phyloP scores from a whole-genome alignment of 2,113 vertebrate species.

The Rhinolophus ferrumequinum region DNA sequence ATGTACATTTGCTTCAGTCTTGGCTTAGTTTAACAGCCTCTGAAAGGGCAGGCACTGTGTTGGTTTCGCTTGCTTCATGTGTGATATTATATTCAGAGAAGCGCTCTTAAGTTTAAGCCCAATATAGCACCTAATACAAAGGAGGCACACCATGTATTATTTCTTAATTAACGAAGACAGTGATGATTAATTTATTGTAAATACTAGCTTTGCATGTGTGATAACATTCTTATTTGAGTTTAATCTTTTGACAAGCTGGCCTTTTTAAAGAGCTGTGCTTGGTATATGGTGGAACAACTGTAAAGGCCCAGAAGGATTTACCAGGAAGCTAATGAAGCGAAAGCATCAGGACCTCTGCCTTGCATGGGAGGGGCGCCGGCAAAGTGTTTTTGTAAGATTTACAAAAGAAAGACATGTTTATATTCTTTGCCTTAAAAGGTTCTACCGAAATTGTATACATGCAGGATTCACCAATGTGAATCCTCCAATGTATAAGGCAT shows the following conservation, averaged over 20 bases:
- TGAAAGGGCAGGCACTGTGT: not conserved
- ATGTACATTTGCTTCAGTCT: not conserved
- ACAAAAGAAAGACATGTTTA: not conserved
- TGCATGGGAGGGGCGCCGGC: not conserved
- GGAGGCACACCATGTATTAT: not conserved
- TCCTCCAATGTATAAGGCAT: not conserved
- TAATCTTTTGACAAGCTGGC: not conserved
- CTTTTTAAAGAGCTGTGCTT: not conserved
- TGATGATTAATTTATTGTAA: conserved; percentile 7
- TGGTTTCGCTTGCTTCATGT: not conserved
- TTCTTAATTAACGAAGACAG: conserved; percentile 50
- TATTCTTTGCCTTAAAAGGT: not conserved
- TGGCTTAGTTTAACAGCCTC: not conserved
- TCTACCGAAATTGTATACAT: not conserved
- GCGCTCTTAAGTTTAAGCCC: not conserved
- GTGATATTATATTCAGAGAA: not conserved
- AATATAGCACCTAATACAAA: conserved; percentile 9
- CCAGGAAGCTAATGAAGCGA: not conserved
- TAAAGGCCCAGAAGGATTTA: not conserved
- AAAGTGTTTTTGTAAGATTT: not conserved
- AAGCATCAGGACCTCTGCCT: not conserved
- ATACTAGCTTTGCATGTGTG: not conserved
- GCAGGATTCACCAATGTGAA: not conserved
- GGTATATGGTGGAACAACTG: not conserved
- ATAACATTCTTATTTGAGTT: not conserved